Conservation (phyloP, 1,140 invertebrate species). For the Drosophila pseudoobscura region DNA sequence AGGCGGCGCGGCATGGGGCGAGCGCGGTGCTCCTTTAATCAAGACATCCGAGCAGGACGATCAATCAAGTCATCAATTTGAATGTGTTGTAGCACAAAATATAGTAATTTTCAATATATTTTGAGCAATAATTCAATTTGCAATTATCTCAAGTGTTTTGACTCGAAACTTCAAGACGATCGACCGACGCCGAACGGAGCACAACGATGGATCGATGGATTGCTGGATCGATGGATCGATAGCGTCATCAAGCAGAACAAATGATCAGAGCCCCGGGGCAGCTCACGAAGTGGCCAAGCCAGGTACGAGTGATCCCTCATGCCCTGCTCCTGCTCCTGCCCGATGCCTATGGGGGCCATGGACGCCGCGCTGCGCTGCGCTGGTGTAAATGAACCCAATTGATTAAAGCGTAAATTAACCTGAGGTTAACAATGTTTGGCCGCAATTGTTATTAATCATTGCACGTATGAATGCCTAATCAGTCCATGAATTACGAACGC, state of each 20-base stretch:
- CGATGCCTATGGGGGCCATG: too few relatives aligned
- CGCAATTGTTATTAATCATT: conserved; percentile 79
- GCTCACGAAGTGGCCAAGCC: conserved; percentile 41
- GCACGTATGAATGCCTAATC: conserved; percentile 78
- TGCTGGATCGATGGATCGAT: conserved; percentile 27
- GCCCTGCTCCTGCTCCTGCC: not conserved
- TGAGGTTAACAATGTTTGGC: conserved; percentile 79
- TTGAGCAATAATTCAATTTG: conserved; percentile 82
- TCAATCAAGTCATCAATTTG: conserved; percentile 82
- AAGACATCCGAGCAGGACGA: conserved; percentile 64
- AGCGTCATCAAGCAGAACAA: conserved; percentile 73
- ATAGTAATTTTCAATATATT: conserved; percentile 82
- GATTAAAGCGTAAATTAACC: conserved; percentile 82
- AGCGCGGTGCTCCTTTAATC: conserved; percentile 72
- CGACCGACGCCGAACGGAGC: conserved; percentile 17
- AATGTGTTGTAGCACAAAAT: conserved; percentile 80
- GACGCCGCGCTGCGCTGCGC: too few relatives aligned
- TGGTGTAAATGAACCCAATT: conserved; percentile 82
- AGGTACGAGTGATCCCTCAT: not conserved
- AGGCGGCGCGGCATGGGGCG: conserved; percentile 35
- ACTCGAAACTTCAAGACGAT: conserved; percentile 54
- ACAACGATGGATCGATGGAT: not conserved
- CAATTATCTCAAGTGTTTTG: conserved; percentile 80
- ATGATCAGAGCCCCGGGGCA: conserved; percentile 56
- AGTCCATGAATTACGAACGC: conserved; percentile 71